Conservation (phyloP, 2,888 invertebrate species). For the Dromius quadrimaculatus region DNA sequence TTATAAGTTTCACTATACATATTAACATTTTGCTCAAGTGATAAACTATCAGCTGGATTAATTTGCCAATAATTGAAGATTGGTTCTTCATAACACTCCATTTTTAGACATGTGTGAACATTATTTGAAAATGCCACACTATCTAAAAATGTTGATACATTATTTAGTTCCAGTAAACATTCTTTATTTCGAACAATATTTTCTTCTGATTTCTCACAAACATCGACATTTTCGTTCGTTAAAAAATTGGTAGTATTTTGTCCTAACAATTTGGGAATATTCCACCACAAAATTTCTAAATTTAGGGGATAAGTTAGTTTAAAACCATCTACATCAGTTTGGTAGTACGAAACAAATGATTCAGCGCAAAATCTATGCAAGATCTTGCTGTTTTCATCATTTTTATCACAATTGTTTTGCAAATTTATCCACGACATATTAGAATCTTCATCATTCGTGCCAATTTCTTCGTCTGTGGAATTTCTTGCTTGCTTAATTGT, state of each 20-base stretch:
- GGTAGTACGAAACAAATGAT: slow-evolving; percentile 57
- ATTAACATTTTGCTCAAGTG: slow-evolving; percentile 61
- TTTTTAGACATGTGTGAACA: slow-evolving; percentile 56
- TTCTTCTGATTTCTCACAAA: neutral
- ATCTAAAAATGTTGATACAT: slow-evolving; percentile 56
- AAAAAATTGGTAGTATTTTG: slow-evolving; percentile 20
- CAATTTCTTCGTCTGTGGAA: slow-evolving; percentile 32
- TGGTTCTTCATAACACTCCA: slow-evolving; percentile 59
- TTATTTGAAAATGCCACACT: slow-evolving; percentile 59
- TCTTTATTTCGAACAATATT: neutral
- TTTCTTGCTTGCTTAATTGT: slow-evolving; percentile 28
- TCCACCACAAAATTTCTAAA: slow-evolving; percentile 62
- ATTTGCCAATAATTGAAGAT: slow-evolving; percentile 59
- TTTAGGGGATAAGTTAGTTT: slow-evolving; percentile 58
- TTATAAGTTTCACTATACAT: slow-evolving; percentile 58
- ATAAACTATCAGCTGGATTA: slow-evolving; percentile 64
- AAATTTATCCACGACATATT: slow-evolving; percentile 39
- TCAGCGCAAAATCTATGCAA: slow-evolving; percentile 57
- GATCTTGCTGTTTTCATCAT: slow-evolving; percentile 41
- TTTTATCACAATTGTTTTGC: slow-evolving; percentile 9
- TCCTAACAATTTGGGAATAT: slow-evolving; percentile 58
- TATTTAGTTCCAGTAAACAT: slow-evolving; percentile 1
- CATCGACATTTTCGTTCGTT: neutral
- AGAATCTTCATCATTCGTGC: slow-evolving; percentile 34
- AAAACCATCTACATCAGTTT: slow-evolving; percentile 53